Base-by-base conservation (phyloP, 1,140 invertebrate species). In the Polyergus mexicanus region DNA sequence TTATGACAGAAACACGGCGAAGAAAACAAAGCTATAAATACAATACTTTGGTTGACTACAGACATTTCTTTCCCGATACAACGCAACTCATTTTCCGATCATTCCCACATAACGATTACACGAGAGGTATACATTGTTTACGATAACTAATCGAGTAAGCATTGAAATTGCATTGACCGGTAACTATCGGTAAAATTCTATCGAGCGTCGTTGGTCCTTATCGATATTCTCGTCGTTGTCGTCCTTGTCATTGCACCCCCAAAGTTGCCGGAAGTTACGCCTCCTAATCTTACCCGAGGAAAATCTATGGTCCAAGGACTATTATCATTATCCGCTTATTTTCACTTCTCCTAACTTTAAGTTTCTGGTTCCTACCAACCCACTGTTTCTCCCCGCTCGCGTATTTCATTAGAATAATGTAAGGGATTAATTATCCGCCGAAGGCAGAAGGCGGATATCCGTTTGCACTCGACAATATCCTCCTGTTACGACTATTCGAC, bases 311-410 rank as follows among this genome's bases (percentile, higher is more conserved):
- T 16, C n/a, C 51, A 63, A 81, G 75, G 87, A 75, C 85, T 84
- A 87, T 90, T 89, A 89, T 74, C 85, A 74, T 86, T 69, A 86
- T 89, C 78, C 85, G 88, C 72, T 89, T 89, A 89, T 89, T 89
- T 89, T 89, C 88, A 84, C 88, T 89, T 89, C 87, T 80, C 88
- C 76, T 77, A 76, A 77, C 88, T n/a, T n/a, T 38, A 74, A 89
- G 76, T 89, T 89, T 32, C 69, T 56, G 38, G 66, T 56, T 28
- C 54, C 19, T 60, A 38, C 60, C 75, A n/a, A 11, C 16, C 47
- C n/a, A 11, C 71, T n/a, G 44, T 54, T n/a, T 54, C 22, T 13
- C 13, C 13, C 7, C 10, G 13, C 56, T 68, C 81, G 28, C 60
- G 28, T 83, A 83, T 71, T 75, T 76, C 58, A 88, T 84, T 74